phyloP scores from a whole-genome alignment of 2,113 vertebrate genomes.

The Phrynocephalus versicolor region DNA sequence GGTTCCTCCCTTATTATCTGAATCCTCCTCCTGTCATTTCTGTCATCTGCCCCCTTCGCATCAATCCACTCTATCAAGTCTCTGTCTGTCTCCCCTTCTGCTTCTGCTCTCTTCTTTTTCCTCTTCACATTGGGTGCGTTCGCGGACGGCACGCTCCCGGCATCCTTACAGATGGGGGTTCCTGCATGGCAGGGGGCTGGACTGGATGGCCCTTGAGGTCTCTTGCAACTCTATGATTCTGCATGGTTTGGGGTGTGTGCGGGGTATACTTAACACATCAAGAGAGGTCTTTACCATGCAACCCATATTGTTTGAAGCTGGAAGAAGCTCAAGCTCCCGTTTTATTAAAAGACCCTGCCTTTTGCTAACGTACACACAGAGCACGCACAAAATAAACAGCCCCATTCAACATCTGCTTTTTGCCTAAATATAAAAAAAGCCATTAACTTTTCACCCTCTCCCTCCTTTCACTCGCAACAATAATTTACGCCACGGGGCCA shows the following conservation, averaged over 20 bases:
- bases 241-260: neutral
- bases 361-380: slow-evolving; percentile 69
- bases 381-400: slow-evolving; percentile 71
- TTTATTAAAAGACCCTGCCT: slow-evolving; percentile 72
- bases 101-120: no score
- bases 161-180: no score
- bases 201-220: no score
- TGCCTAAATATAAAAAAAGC: slow-evolving; percentile 67
- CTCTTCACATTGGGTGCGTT: no score
- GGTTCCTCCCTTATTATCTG: no score
- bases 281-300: neutral
- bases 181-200: no score
- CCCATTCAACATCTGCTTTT: slow-evolving; percentile 75
- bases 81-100: no score
- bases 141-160: no score
- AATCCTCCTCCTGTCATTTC: no score
- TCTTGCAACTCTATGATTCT: no score
- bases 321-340: neutral
- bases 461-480: slow-evolving; percentile 57
- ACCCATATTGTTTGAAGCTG: neutral
- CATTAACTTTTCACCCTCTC: slow-evolving; percentile 72
- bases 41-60: no score
- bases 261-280: neutral
- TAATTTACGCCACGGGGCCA: slow-evolving; percentile 73
- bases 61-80: no score